These are phyloP conservation scores for Trypoxylus dichotomus DNA, from an alignment of 1,140 invertebrate genomes.

Conservation along the genomic window DNA sequence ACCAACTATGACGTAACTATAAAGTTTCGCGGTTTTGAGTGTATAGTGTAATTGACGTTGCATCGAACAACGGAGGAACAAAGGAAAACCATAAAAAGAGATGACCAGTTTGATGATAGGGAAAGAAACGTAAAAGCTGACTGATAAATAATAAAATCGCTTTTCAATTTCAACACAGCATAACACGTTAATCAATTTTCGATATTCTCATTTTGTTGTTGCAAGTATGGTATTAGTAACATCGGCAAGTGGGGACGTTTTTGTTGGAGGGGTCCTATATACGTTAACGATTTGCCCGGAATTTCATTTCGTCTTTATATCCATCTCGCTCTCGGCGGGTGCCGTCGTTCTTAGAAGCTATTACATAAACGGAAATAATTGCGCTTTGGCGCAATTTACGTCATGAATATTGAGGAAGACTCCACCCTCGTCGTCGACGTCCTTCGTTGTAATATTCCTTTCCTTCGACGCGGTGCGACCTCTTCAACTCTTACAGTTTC, in stretches of 20 bases:
- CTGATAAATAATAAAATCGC: background rate
- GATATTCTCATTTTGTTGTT: background rate
- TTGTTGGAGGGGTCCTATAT: background rate
- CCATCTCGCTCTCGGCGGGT: constrained; percentile 22
- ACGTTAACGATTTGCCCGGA: constrained; percentile 20
- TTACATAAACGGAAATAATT: constrained; percentile 21
- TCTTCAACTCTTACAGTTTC: background rate
- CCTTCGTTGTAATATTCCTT: constrained; percentile 17
- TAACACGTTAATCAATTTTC: constrained; percentile 5
- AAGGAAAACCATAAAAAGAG: background rate
- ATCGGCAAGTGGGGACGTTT: background rate
- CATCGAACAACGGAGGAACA: too few species aligned
- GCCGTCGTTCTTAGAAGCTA: constrained; percentile 12
- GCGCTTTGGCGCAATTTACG: constrained; percentile 20
- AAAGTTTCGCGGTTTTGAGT: too few species aligned
- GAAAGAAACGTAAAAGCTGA: background rate
- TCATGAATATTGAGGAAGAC: constrained; percentile 15
- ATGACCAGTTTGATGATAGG: background rate
- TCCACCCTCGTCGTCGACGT: background rate
- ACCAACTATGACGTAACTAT: too few species aligned
- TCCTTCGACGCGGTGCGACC: background rate
- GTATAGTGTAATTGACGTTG: too few species aligned
- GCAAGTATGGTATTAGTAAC: background rate
- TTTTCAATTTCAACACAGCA: background rate
- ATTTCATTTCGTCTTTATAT: constrained; percentile 23